Percentiles rank a stretch among this genome's conserved stretches.
Evolutionary conservation across 2,888 invertebrate genomes (phyloP).

Genomic region (Athripsodes cinereus): DNA sequence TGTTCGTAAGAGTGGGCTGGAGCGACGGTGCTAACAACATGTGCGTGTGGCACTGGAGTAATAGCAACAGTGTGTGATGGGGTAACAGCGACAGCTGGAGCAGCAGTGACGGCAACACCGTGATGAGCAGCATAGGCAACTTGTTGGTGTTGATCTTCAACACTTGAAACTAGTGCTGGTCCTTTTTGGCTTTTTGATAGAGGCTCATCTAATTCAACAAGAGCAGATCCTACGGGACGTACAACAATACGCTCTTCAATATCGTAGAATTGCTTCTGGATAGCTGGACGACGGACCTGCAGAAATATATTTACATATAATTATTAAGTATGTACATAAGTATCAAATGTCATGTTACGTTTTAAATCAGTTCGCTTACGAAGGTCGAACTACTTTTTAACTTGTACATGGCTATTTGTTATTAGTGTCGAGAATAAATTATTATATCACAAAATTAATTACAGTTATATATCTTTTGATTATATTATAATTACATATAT

Average conservation of each 20-base stretch:
- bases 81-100: constrained; percentile 20
- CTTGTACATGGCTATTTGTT: background rate
- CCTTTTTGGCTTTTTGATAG: constrained; percentile 50
- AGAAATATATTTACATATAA: background rate
- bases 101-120: constrained; percentile 19
- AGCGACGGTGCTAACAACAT: constrained; percentile 35
- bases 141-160: constrained; percentile 22
- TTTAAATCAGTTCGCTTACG: background rate
- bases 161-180: constrained; percentile 38
- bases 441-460: too few relatives aligned
- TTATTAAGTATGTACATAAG: background rate
- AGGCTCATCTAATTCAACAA: constrained; percentile 54
- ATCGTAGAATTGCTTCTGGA: constrained; percentile 59
- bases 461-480: too few relatives aligned
- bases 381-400: background rate
- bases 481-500: too few relatives aligned
- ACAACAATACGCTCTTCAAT: constrained; percentile 55
- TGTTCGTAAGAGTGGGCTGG: constrained; percentile 25
- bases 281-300: constrained; percentile 52
- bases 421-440: too few relatives aligned
- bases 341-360: background rate
- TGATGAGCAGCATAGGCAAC: constrained; percentile 19
- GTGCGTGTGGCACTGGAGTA: constrained; percentile 18
- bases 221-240: constrained; percentile 54
- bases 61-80: constrained; percentile 25